Conservation (phyloP, 2,888 invertebrate species). For the Malthinus seriepunctatus region DNA sequence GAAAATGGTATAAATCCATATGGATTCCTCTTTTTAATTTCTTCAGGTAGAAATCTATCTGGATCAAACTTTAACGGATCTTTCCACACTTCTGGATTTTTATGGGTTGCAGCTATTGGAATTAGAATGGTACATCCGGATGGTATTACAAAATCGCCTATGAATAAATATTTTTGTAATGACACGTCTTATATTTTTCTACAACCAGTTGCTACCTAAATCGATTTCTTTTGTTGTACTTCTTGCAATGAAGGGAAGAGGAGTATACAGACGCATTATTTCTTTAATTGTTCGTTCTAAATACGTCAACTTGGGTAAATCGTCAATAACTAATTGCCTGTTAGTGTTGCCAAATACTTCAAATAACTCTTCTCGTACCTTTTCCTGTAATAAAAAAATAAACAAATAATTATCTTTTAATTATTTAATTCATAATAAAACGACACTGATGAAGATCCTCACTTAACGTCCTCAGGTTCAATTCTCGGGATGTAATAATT, state of each 20-base stretch:
- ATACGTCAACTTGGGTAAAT: slow-evolving; percentile 4
- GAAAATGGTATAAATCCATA: too few species aligned
- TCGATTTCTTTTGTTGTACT: background rate
- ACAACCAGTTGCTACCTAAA: too few species aligned
- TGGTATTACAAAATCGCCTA: background rate
- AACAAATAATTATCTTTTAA: too few species aligned
- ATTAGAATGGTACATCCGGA: background rate
- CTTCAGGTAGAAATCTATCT: background rate
- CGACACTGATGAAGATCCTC: too few species aligned
- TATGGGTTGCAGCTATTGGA: background rate
- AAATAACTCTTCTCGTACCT: background rate
- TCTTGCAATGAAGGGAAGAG: background rate
- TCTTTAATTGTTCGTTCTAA: slow-evolving; percentile 9
- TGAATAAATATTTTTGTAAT: too few species aligned
- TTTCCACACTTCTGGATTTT: background rate
- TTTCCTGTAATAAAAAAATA: too few species aligned
- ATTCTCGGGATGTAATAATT: too few species aligned
- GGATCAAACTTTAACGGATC: background rate
- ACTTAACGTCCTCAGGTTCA: too few species aligned
- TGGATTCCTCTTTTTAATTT: too few species aligned
- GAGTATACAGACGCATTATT: background rate
- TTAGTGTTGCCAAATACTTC: background rate
- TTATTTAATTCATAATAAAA: too few species aligned
- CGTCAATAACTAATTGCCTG: background rate
- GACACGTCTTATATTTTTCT: background rate